Percentiles rank a stretch among this genome's conserved stretches.
Evolutionary conservation across 1,140 invertebrate species (phyloP).

Genomic region (Papilio dardanus): DNA sequence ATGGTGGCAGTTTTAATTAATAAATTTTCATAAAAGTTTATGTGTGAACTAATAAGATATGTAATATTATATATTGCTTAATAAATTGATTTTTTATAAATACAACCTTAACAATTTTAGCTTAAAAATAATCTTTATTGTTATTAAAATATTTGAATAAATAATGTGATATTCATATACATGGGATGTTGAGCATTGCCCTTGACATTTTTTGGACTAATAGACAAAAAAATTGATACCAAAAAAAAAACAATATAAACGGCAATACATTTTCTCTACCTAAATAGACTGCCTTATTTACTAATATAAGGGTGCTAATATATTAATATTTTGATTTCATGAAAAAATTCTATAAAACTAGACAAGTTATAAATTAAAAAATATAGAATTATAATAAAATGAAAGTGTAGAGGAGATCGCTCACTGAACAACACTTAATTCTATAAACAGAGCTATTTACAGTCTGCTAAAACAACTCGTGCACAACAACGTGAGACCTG

Average conservation of each 20-base stretch:
- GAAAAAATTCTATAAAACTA: conserved; percentile 37
- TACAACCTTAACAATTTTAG: conserved; percentile 1
- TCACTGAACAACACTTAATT: conserved; percentile 28
- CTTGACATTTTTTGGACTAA: neutral
- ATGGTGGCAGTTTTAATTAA: neutral
- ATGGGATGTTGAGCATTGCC: neutral
- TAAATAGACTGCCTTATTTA: conserved; percentile 2
- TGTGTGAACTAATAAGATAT: neutral
- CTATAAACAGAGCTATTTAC: conserved; percentile 3
- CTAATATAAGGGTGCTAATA: neutral
- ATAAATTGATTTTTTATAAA: neutral
- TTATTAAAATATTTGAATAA: neutral
- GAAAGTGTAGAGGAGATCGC: conserved; percentile 29
- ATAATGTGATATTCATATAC: conserved; percentile 11
- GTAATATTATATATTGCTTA: neutral
- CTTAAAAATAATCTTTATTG: neutral
- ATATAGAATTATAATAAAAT: conserved; percentile 12
- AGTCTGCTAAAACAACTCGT: neutral
- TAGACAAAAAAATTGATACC: neutral
- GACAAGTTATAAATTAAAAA: conserved; percentile 26
- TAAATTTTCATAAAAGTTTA: neutral
- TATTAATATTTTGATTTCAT: conserved; percentile 28
- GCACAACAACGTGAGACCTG: neutral
- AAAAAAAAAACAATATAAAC: neutral
- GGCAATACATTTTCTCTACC: conserved; percentile 4